Evolutionary conservation across 2,113 vertebrate species (phyloP), one percentile per base, ranked within the genome.

Genomic region (Hippocampus zosterae): DNA sequence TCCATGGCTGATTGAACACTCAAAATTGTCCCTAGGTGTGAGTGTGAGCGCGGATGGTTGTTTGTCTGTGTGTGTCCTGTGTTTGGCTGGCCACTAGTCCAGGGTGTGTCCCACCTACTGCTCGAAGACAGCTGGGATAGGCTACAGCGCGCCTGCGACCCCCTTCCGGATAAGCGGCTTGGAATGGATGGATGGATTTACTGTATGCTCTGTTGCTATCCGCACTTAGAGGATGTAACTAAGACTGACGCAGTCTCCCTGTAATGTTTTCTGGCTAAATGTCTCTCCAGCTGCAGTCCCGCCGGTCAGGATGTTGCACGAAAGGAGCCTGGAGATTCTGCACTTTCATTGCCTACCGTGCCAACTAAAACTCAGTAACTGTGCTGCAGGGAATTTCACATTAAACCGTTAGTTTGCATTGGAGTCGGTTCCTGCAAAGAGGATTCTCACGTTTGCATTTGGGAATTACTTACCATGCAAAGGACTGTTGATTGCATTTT

Each of bases 281-380:
- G 1, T 44, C 41, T 64, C 76, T 77, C 78, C 68, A 73, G 65
- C 66, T 52, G 68, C 65, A 73, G 72, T 67, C 12, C 46, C 59
- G 74, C 64, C 60, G 25, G 67, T 70, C 69, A 50, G 78, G 80
- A 74, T 65, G 52, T 60, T 66, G 62, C 69, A 69, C 29, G 65
- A 50, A n/a, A 10, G 70, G 72, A 78, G 70, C 52, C n/a, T 5
- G 67, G 77, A 75, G 68, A 62, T 74, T 82, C 73, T 78, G 75
- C 29, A 56, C 72, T 82, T 75, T 77, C 69, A 57, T 42, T 74
- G 64, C 72, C 78, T 68, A 18, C 57, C 63, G 53, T 81, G 87
- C 85, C 87, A 87, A 78, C 74, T 69, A 37, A 83, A 84, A 75
- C 78, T 57, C 68, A 84, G 50, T 77, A 73, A 69, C 37, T 46